Evolutionary conservation across 2,113 vertebrate genomes (phyloP), one percentile per base, ranked within the genome.

Genomic region (Rhodinocichla rosea): DNA sequence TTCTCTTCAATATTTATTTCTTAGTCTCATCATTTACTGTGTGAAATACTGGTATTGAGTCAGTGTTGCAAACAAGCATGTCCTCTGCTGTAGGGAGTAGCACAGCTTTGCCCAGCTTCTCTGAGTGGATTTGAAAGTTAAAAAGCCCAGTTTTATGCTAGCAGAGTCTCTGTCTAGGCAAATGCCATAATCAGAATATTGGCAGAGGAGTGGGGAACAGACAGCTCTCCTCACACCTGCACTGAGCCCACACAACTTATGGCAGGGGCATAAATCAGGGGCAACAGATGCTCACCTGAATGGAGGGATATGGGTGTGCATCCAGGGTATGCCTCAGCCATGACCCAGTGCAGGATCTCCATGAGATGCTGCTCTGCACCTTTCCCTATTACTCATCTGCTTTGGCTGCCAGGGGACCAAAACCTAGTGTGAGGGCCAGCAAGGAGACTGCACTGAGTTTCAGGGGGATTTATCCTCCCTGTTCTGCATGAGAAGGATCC

Each of bases 1-100:
- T 89, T 75, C 49, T 87, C 22, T 94, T 65, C 35, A 62, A 23
- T 55, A 33, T 82, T 95, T 84, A 76, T 85, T 94, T 96, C 62
- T 53, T 64, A 55, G 26, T 45, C 45, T 64, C 55, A 65, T 53
- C 7, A 27, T 73, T 83, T 6, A 4, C 26, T 42, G 21, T 53
- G 50, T 77, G 75, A 80, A 86, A 62, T 35, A 28, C 63, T 64
- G 79, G 33, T 80, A 42, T 59, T 14, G 42, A 80, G 50, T 24
- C 15, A 53, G 37, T 33, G 62, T 73, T 64, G 67, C 59, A 94
- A 90, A 83, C 39, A 85, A 76, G 87, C 47, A 18, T 88, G 53
- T 39, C 52, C 75, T 90, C 79, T 69, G 50, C 59, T 92, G 55
- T 70, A 65, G 39, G 35, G 40, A 90, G 53, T 16, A 73, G 60